Percentiles rank a stretch among this genome's conserved stretches.
Conservation (phyloP, 2,113 vertebrate genomes). For the Solenodon paradoxus region DNA sequence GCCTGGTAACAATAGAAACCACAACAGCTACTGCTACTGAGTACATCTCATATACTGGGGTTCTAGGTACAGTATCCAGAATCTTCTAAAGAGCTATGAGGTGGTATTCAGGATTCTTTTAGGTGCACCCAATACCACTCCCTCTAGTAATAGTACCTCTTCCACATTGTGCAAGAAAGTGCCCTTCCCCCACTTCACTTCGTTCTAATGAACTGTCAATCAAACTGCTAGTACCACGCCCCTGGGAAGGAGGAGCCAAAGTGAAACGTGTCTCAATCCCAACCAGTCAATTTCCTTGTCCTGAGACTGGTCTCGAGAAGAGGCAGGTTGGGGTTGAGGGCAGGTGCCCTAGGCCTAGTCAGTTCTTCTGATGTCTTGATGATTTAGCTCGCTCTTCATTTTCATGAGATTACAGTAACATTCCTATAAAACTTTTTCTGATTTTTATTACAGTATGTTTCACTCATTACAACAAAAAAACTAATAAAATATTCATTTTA, state of each 20-base stretch:
- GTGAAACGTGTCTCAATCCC: background rate
- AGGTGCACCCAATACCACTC: background rate
- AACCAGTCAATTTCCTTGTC: background rate
- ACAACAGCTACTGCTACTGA: background rate
- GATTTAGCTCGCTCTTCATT: background rate
- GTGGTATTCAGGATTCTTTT: background rate
- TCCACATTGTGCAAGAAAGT: background rate
- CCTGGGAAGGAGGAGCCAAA: background rate
- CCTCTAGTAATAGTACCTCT: background rate
- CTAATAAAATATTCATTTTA: conserved; percentile 18
- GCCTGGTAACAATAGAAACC: background rate
- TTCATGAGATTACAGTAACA: background rate
- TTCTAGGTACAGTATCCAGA: background rate
- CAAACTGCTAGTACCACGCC: background rate
- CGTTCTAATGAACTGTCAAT: background rate
- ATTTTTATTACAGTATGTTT: background rate
- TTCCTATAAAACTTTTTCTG: background rate
- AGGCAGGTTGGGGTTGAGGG: background rate
- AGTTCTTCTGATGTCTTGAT: background rate
- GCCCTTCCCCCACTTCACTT: background rate
- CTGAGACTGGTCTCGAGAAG: background rate
- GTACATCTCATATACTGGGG: background rate
- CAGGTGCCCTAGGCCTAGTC: background rate
- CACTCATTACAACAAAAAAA: background rate
- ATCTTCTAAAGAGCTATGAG: background rate